Conservation (phyloP, 2,888 invertebrate species). For the Magallana nippona region DNA sequence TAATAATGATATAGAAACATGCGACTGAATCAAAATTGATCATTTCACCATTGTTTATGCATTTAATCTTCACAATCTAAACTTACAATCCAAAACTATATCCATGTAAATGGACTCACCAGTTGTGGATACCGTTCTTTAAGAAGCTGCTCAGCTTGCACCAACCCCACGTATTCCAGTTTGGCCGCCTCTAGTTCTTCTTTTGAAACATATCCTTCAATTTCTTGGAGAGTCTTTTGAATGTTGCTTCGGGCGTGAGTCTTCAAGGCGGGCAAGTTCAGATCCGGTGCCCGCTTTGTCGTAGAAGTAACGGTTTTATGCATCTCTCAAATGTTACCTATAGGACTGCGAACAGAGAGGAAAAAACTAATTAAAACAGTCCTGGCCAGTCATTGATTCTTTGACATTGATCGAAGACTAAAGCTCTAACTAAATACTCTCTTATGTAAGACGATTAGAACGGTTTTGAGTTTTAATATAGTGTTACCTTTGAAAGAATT, state of each 20-base stretch:
- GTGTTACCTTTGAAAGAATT: background rate
- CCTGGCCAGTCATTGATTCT: background rate
- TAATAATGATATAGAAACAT: too few relatives aligned
- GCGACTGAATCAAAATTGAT: too few relatives aligned
- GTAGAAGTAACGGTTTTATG: background rate
- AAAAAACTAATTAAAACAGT: background rate
- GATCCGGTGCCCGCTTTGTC: slow-evolving; percentile 16
- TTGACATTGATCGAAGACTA: background rate
- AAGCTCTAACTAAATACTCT: background rate
- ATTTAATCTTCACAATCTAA: background rate
- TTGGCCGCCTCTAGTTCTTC: slow-evolving; percentile 35
- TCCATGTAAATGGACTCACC: background rate
- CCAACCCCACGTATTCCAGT: slow-evolving; percentile 16
- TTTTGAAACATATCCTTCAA: slow-evolving; percentile 15
- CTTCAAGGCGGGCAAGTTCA: slow-evolving; percentile 28
- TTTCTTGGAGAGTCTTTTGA: slow-evolving; percentile 31
- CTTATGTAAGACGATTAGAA: slow-evolving; percentile 24
- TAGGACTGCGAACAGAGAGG: background rate
- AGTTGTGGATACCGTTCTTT: slow-evolving; percentile 33
- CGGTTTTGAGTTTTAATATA: slow-evolving; percentile 1
- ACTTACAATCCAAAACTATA: too few relatives aligned
- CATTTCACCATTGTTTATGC: too few relatives aligned
- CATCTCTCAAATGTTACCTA: background rate
- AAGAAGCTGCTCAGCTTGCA: slow-evolving; percentile 25
- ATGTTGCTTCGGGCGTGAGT: slow-evolving; percentile 36